Base-by-base conservation (phyloP, 2,888 invertebrate species). In the Melanophora roralis region DNA sequence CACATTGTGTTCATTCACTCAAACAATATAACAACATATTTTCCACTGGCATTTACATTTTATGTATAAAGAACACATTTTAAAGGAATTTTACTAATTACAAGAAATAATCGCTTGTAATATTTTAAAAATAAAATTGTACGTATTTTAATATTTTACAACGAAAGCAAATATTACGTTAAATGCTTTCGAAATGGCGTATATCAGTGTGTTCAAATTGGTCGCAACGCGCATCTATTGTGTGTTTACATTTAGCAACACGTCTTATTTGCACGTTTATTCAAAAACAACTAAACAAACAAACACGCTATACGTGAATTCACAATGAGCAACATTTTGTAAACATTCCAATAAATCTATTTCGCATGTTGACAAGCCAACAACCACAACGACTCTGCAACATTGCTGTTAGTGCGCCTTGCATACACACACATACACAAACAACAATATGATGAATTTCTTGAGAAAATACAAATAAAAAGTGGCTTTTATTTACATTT, bases 241-340 rank as follows among this genome's bases (percentile, higher is more conserved):
- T 32, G 12, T 47, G 62, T 23, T 14, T 8, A 19, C 45, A 82
- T 8, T 43, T 14, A 21, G 4, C 16, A 60, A 59, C 8, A 59
- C 74, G 87, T 89, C 89, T 88, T 88, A 86, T 88, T 88, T 87
- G 86, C 88, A 89, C 88, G 89, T 89, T 87, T 87, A 87, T 87
- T 88, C 88, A 88, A 87, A 86, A 88, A 88, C 87, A 89, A 89
- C 87, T 88, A 87, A 83, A 83, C 84, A 87, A 83, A 83, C 84
- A 83, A 83, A 82, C 82, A 74, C 81, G 84, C 84, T 83, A 83
- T 83, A 84, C 84, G 65, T 83, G 83, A 84, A 84, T 84, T 83
- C 75, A 83, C 85, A 86, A 83, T 84, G 83, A 86, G 84, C 85
- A 82, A 81, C 84, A 82, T 85, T 86, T 85, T 85, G 85, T 85